Base-by-base conservation (phyloP, 2,113 vertebrate species). In the Lasiurus borealis region DNA sequence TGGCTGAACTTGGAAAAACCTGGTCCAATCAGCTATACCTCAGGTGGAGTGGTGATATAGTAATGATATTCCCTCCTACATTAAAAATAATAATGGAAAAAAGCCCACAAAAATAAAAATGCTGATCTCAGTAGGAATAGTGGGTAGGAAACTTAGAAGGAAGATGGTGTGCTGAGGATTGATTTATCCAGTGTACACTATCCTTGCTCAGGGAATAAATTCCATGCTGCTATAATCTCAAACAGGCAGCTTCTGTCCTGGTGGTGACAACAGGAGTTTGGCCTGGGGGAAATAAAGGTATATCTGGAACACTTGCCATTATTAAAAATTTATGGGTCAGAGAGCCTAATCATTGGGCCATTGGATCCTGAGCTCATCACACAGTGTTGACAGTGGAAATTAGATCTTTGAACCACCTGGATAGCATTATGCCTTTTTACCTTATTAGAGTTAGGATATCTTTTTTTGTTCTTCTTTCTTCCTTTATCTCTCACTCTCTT, bases 241-340 rank as follows among this genome's bases (percentile, higher is more conserved):
- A 9, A 76, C 9, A 54, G 29, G 8, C 21, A 77, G 40, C 4
- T 18, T 82, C 23, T 6, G 4, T 69, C 40, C 69, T 93, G 69
- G 57, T 90, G 59, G 50, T 78, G 54, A 48, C 40, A 82, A 40
- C 11, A 90, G 40, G 50, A 76, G 83, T 90, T 87, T 87, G 82
- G 40, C 59, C 87, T 62, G 11, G 8, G 36, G 57, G 69, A 77
- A 82, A 71, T 76, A 76, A 90, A 95, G 2, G 6, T 91, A 25
- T 19, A 1, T 83, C 76, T 87, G 40, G n/a, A 69, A 93, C 76
- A 76, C 48, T 44, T 91, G 83, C 48, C 31, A 15, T 69, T 95
- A 71, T 54, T 87, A 87, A 93, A 86, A 87, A 69, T 77, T n/a
- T 69, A 44, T 76, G 75, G 27, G 69, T 91, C 91, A 93, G 69